Percentiles rank a stretch among this genome's conserved stretches.
Evolutionary conservation across 2,797 vertebrate species (phyloP).

Genomic region (Micrastur ruficollis): DNA sequence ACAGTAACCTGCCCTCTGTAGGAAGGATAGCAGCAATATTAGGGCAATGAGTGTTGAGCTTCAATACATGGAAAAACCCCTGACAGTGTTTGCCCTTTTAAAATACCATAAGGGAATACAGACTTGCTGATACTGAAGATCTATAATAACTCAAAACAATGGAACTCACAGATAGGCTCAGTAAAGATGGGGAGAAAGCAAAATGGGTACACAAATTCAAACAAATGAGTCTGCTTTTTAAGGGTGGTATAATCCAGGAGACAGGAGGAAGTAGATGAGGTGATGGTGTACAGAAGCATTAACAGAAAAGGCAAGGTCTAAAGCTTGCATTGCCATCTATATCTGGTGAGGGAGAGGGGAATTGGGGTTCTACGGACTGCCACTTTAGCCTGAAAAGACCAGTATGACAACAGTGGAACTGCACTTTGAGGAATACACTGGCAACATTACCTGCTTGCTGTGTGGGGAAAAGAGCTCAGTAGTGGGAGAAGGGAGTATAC

Average conservation of each 20-base stretch:
- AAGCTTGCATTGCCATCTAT: neutral
- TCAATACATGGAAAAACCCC: accelerated
- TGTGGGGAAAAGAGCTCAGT: neutral
- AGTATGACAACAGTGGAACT: neutral
- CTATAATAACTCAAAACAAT: neutral
- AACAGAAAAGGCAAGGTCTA: neutral
- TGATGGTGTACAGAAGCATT: neutral
- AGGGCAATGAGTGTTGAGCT: neutral
- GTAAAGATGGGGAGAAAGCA: neutral
- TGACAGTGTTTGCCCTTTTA: neutral
- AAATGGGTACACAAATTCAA: neutral
- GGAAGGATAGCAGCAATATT: neutral
- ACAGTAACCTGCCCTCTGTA: neutral
- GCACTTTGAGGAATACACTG: neutral
- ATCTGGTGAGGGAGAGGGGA: neutral
- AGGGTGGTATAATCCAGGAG: neutral
- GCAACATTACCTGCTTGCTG: neutral
- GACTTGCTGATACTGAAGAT: neutral
- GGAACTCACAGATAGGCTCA: neutral
- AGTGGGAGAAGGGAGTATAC: neutral
- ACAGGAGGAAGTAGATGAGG: neutral
- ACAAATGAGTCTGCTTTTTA: neutral
- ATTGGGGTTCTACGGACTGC: neutral
- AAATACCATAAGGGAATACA: neutral
- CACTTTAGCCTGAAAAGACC: neutral